Conservation (phyloP, 2,888 invertebrate species). For the Labia minor region DNA sequence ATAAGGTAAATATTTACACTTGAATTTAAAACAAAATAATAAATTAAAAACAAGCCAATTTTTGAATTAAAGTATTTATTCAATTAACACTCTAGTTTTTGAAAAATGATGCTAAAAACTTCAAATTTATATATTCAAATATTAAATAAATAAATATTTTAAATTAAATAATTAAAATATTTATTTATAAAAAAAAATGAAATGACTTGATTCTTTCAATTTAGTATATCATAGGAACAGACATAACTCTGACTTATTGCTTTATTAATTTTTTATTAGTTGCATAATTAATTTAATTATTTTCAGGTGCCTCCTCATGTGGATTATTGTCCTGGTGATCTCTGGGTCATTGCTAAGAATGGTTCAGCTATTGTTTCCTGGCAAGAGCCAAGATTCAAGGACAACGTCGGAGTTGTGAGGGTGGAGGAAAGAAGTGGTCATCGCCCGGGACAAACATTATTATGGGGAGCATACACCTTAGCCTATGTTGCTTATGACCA, state of each 20-base stretch:
- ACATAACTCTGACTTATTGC: background rate
- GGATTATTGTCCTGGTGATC: constrained; percentile 83
- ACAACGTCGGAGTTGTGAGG: constrained; percentile 71
- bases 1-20: constrained; percentile 46
- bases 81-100: background rate
- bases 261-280: too few species aligned
- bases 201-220: too few species aligned
- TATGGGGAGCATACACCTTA: constrained; percentile 87
- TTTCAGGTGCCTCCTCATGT: constrained; percentile 62
- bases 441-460: constrained; percentile 72
- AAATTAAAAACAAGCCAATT: background rate
- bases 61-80: background rate
- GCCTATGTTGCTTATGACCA: constrained; percentile 89
- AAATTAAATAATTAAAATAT: too few species aligned
- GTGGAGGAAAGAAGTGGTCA: constrained; percentile 78
- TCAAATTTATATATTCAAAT: too few species aligned
- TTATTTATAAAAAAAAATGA: too few species aligned
- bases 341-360: constrained; percentile 88
- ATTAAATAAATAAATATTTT: too few species aligned
- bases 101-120: too few species aligned
- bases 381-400: constrained; percentile 85
- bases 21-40: background rate
- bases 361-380: constrained; percentile 81
- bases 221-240: background rate
- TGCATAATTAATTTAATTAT: constrained; percentile 8